Base-by-base conservation (phyloP, 2,797 vertebrate species). In the Danio tinwini region DNA sequence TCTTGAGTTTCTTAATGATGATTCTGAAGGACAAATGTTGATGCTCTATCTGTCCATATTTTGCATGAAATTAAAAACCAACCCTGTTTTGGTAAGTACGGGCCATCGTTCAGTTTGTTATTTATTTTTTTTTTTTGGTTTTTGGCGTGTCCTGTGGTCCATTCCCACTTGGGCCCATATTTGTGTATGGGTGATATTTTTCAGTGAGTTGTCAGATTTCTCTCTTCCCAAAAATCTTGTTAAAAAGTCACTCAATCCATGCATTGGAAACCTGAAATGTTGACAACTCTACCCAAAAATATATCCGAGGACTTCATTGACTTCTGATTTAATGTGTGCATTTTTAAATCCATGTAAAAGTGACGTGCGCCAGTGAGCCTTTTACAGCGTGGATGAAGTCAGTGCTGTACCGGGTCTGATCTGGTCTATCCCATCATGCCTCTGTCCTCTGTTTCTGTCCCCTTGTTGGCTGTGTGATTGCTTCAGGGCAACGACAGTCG, bases 161-260 rank as follows among this genome's bases (percentile, higher is more conserved):
- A 93, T 94, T 90, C 88, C 91, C 90, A 93, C 91, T 92, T 87
- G 85, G 86, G 90, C 94, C 93, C 94, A 94, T 94, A 91, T 91
- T 86, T 85, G 55, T 89, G 88, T 93, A 94, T 94, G 94, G 93
- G 94, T 89, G 87, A 94, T 95, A 95, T 95, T 95, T 95, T 95
- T 95, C 91, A 89, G 93, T 93, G 94, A 92, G 94, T 95, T 95
- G 94, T 95, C 94, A 95, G 92, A 94, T 94, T 95, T 95, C 94
- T 89, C 29, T 3, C 29, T 29, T 84, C 83, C 85, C 85, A 81
- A 78, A 65, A 82, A 74, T 29, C 58, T 80, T 40, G 63, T 76
- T 37, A 29, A 29, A 29, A 19, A 53, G 40, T 49, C 56, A 29
- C 14, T 40, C 58, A 50, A 19, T 19, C 17, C 8, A 70, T 17